A percentile compares a stretch with the other conserved stretches of the same genome.
Conservation (phyloP, 1,140 invertebrate species). For the Pseudomyrmex pallidus region DNA sequence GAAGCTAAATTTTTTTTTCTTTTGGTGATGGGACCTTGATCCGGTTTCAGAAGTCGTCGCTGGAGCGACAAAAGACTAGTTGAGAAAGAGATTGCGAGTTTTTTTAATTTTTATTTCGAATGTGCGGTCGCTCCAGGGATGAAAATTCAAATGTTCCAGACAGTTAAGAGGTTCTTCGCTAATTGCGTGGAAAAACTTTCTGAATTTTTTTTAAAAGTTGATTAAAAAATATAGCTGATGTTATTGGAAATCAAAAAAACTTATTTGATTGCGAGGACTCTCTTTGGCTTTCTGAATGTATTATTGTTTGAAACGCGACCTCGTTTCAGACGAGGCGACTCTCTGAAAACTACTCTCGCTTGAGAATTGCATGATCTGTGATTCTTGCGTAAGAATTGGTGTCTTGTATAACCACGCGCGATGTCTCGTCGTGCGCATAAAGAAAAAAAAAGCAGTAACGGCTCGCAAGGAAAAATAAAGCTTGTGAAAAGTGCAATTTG, state of each 20-base stretch:
- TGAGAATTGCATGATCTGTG: constrained; percentile 58
- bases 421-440: constrained; percentile 25
- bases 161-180: constrained; percentile 7
- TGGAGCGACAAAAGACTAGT: background rate
- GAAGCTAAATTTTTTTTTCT: background rate
- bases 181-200: background rate
- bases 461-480: constrained; percentile 80
- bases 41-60: background rate
- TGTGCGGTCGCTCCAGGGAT: constrained; percentile 13
- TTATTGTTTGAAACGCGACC: background rate
- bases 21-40: constrained; percentile 1
- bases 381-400: constrained; percentile 45
- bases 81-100: background rate
- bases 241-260: background rate
- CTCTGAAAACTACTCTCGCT: background rate
- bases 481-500: constrained; percentile 70
- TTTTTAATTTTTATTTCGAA: background rate
- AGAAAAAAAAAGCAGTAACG: constrained; percentile 4
- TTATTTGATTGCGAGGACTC: background rate
- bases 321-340: background rate
- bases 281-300: background rate
- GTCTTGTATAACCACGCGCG: constrained; percentile 1
- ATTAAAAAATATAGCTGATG: no score
- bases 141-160: background rate
- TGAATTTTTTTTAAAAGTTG: background rate